phyloP scores from a whole-genome alignment of 1,140 invertebrate genomes.

The Drosophila pseudoananassae region DNA sequence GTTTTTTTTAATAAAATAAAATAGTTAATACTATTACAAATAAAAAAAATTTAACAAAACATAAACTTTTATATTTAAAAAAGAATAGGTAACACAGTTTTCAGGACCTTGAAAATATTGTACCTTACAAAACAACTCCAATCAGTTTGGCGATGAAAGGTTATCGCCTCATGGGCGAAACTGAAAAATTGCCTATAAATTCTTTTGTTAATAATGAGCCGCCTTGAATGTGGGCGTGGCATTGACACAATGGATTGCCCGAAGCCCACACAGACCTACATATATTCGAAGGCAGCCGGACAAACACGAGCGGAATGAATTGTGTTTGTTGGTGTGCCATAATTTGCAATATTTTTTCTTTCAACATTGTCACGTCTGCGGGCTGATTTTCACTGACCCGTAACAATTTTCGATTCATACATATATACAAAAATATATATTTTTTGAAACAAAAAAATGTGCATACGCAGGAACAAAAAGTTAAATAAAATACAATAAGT shows the following conservation, averaged over 20 bases:
- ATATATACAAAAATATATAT: not conserved
- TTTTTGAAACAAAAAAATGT: constrained; percentile 2
- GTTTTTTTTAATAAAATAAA: too few relatives aligned
- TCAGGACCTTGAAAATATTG: too few relatives aligned
- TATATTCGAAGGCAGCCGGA: not conserved
- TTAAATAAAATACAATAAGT: constrained; percentile 69
- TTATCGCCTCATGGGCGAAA: not conserved
- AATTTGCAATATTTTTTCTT: constrained; percentile 53
- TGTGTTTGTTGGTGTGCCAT: constrained; percentile 66
- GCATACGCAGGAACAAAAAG: constrained; percentile 43
- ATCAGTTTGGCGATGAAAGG: not conserved
- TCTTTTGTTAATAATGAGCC: constrained; percentile 56
- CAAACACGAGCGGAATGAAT: constrained; percentile 29
- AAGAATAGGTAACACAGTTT: too few relatives aligned
- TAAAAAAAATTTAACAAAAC: too few relatives aligned
- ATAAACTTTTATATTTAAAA: too few relatives aligned
- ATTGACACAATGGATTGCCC: constrained; percentile 10
- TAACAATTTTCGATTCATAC: constrained; percentile 46
- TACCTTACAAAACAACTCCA: too few relatives aligned
- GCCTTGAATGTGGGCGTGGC: constrained; percentile 41
- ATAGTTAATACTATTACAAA: too few relatives aligned
- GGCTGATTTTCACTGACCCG: constrained; percentile 58
- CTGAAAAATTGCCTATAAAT: constrained; percentile 58
- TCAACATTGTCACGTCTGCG: constrained; percentile 62
- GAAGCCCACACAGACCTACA: constrained; percentile 3